Conservation (phyloP, 2,888 invertebrate genomes). For the Anthophora plumipes region DNA sequence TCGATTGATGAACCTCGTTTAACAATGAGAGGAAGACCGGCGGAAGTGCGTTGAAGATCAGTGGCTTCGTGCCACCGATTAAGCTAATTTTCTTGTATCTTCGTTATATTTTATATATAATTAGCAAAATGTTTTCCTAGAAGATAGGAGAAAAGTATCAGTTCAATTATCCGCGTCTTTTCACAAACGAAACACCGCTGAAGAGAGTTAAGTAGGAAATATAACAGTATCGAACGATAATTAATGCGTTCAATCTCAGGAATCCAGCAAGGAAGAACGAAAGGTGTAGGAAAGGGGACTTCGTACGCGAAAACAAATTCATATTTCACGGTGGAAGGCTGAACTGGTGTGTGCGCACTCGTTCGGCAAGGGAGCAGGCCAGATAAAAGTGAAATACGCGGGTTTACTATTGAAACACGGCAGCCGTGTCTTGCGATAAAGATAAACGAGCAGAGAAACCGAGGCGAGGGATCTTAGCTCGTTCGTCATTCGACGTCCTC, state of each 20-base stretch:
- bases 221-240: background rate
- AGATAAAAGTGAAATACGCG: conserved; percentile 81
- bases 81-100: too few relatives aligned
- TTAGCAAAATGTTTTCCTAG: too few relatives aligned
- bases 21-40: background rate
- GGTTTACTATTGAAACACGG: conserved; percentile 70
- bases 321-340: conserved; percentile 75
- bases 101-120: too few relatives aligned
- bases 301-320: conserved; percentile 76
- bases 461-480: conserved; percentile 57
- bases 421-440: conserved; percentile 63
- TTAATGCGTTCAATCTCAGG: background rate
- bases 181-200: background rate
- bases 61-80: too few relatives aligned
- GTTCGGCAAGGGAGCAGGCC: conserved; percentile 66
- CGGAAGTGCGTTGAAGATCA: background rate
- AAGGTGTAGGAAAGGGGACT: conserved; percentile 22
- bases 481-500: conserved; percentile 69
- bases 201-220: background rate
- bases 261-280: conserved; percentile 44
- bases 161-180: background rate
- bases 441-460: conserved; percentile 70
- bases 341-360: conserved; percentile 35
- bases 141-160: background rate
- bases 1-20: conserved; percentile 9